A percentile compares a stretch with the other conserved stretches of the same genome.
Evolutionary conservation across 1,140 invertebrate genomes (phyloP).

Genomic region (Drosophila miranda): DNA sequence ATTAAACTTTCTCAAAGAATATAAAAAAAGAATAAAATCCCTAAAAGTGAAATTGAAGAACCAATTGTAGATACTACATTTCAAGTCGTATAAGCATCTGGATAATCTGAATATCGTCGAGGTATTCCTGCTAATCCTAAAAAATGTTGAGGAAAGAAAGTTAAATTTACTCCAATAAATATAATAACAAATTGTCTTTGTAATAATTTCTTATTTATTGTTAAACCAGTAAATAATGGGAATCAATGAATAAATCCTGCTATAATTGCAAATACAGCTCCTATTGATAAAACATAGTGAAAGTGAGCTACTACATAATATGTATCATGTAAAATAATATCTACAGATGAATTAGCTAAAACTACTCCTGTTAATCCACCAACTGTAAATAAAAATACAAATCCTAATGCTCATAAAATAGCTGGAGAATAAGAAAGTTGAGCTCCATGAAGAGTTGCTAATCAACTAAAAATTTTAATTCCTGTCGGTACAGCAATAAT

Average conservation of each 20-base stretch:
- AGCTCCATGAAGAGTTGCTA: too few species aligned
- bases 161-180: slow-evolving; percentile 88
- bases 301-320: slow-evolving; percentile 91
- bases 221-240: slow-evolving; percentile 85
- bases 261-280: slow-evolving; percentile 88
- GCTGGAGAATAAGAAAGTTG: too few species aligned
- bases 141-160: slow-evolving; percentile 88
- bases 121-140: slow-evolving; percentile 89
- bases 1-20: slow-evolving; percentile 83
- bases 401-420: too few species aligned
- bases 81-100: slow-evolving; percentile 86
- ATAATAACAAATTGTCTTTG: slow-evolving; percentile 85
- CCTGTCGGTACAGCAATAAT: too few species aligned
- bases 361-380: slow-evolving; percentile 1
- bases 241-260: slow-evolving; percentile 87
- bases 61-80: slow-evolving; percentile 87
- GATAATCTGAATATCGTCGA: slow-evolving; percentile 88
- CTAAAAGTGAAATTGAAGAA: slow-evolving; percentile 84
- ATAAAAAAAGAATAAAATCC: slow-evolving; percentile 84
- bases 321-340: slow-evolving; percentile 88
- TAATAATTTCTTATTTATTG: slow-evolving; percentile 84
- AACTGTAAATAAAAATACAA: too few species aligned
- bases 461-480: too few species aligned
- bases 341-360: slow-evolving; percentile 87
- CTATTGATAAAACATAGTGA: slow-evolving; percentile 87